Base-by-base conservation (phyloP, 2,888 invertebrate genomes). In the Nymphalis polychloros region DNA sequence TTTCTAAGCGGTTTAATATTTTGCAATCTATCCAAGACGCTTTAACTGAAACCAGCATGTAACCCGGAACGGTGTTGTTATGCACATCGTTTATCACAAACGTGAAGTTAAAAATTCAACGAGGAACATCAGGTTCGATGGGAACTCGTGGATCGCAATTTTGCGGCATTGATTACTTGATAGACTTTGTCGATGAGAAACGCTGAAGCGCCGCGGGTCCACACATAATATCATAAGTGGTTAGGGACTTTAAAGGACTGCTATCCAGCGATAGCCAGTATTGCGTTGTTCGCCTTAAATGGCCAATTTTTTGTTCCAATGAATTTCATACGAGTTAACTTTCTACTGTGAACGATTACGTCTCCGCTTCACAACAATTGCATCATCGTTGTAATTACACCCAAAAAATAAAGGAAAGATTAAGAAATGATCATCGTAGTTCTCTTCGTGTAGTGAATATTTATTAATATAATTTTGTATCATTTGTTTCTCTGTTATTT, bases 181-280 rank as follows among this genome's bases (percentile, higher is more conserved):
- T 73, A 75, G 70, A 69, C 71, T 68, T 78, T 78, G 78, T 76
- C 83, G 82, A 87, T 89, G 89, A 87, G 89, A 90, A 91, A 85
- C 84, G 82, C 81, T 77, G 76, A 76, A 79, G 77, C 79, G 74
- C 75, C 76, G 75, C 72, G 75, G 77, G 79, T 79, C 79, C 84
- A 83, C 84, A 85, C 85, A 85, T 89, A 88, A 85, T 89, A 88
- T 86, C 87, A 86, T 88, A 89, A 89, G 84, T 86, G 76, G 83
- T 85, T 85, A 84, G 81, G 79, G 80, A 83, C 87, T 82, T 86
- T 87, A 87, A 89, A 89, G 87, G 88, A 83, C 84, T 83, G 85
- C 76, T 73, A 77, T 71, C 79, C 73, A 68, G 78, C 78, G 85
- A 87, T 84, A 85, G 85, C 82, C 79, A 77, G 83, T 83, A 84